Conservation (phyloP, 2,888 invertebrate species). For the Pogonocherus hispidulus region DNA sequence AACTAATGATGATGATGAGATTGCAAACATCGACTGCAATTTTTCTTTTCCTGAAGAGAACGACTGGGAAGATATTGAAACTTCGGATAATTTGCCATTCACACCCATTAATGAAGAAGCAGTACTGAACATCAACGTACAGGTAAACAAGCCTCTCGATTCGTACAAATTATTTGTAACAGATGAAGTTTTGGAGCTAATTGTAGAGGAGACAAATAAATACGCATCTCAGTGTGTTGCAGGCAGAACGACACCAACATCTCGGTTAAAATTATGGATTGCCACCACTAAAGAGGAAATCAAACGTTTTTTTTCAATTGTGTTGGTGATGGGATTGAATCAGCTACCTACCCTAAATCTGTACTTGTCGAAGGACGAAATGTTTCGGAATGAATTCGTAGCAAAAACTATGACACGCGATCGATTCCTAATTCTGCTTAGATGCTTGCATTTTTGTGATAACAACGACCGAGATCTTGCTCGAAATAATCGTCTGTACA, state of each 20-base stretch:
- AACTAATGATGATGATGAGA: too few relatives aligned
- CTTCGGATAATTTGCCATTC: background rate
- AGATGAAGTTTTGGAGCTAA: background rate
- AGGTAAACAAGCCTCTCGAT: background rate
- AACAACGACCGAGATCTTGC: background rate
- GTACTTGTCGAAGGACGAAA: constrained; percentile 21
- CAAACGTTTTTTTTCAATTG: constrained; percentile 22
- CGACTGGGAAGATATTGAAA: constrained; percentile 1
- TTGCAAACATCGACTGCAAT: too few relatives aligned
- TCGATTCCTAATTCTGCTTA: background rate
- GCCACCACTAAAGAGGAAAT: constrained; percentile 10
- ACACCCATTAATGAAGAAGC: background rate
- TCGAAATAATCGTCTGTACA: background rate
- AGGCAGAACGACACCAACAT: background rate
- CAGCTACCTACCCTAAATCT: constrained; percentile 7
- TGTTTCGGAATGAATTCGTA: constrained; percentile 19
- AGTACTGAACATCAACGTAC: background rate
- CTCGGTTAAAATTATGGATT: constrained; percentile 10
- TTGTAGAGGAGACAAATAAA: constrained; percentile 9
- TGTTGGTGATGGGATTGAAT: constrained; percentile 13
- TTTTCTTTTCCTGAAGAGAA: background rate
- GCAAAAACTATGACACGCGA: constrained; percentile 1
- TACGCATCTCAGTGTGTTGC: constrained; percentile 13
- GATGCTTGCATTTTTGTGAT: constrained; percentile 5
- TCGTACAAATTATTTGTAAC: background rate